phyloP scores from a whole-genome alignment of 2,797 vertebrate species.

The Sparus aurata region DNA sequence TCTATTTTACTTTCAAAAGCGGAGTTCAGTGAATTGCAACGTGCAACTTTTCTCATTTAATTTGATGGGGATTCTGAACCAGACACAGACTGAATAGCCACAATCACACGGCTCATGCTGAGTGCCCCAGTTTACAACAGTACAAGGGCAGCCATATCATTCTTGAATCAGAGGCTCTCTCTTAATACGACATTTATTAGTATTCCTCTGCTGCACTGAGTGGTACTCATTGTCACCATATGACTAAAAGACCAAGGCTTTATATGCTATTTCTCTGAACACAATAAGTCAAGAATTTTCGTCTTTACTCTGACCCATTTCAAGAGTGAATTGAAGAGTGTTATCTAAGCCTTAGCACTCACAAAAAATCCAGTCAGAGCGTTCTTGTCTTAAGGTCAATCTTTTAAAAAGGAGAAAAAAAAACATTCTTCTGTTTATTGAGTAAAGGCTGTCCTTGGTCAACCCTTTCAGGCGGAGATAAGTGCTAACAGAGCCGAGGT shows the following conservation, averaged over 20 bases:
- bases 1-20: conserved; percentile 6
- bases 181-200: conserved; percentile 53
- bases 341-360: conserved; percentile 72
- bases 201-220: conserved; percentile 49
- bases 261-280: conserved; percentile 57
- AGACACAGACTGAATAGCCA: conserved; percentile 31
- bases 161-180: conserved; percentile 45
- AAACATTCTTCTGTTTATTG: conserved; percentile 75
- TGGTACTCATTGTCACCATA: conserved; percentile 49
- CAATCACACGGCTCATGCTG: conserved; percentile 30
- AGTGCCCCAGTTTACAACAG: conserved; percentile 33
- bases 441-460: conserved; percentile 78
- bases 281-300: conserved; percentile 65
- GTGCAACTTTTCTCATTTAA: conserved; percentile 16
- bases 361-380: conserved; percentile 70
- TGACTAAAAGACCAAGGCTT: conserved; percentile 61
- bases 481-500: conserved; percentile 72
- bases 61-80: conserved; percentile 17
- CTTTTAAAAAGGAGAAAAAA: conserved; percentile 70
- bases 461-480: conserved; percentile 72
- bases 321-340: conserved; percentile 62
- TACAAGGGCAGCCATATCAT: conserved; percentile 51
- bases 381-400: conserved; percentile 78
- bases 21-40: background rate
- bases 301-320: conserved; percentile 69